Base-by-base conservation (phyloP, 2,797 vertebrate species). In the Poliocrania exsul region DNA sequence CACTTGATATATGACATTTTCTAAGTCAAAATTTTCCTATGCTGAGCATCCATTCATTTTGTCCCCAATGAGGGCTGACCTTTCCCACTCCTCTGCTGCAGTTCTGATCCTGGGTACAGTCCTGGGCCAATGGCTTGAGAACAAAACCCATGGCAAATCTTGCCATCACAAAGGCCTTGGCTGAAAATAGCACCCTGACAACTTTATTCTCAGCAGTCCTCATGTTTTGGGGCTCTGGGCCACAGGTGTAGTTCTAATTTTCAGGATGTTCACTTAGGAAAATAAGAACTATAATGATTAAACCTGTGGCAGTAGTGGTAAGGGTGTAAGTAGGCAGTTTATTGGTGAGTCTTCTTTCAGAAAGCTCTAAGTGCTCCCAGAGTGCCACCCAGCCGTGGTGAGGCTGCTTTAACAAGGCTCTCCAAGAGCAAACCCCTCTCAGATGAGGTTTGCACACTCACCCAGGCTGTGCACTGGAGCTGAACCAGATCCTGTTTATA, bases 21-120 rank as follows among this genome's bases (percentile, higher is more conserved):
- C 87, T 38, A 60, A 93, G 47, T 37, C 87, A 77, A 92, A 91
- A 60, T 92, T 96, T 97, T 97, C 90, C 96, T 92, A 18, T 42
- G 69, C 77, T 90, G 90, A 91, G 49, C 90, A 89, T 61, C 84
- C 91, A 83, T 61, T 80, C 70, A 90, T 81, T 86, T 73, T 25
- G 24, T 61, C 90, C 79, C 85, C 78, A 62, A 35, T 16, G 44
- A 95, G 50, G 40, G 8, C 9, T 72, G 58, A n/a, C 13, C 6
- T 46, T 37, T 82, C 33, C 13, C 23, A 8, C 29, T 25, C 16
- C 11, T 16, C 40, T 54, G 33, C 20, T 60, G 58, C 49, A 79
- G 37, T 29, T 71, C 49, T 56, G 49, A 54, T n/a, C 37, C 16
- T 5, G 5, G 69, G 28, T 2, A 44, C 1, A 0, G 16, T 44